These are phyloP conservation scores for Macrochelys suwanniensis DNA, from an alignment of 2,797 vertebrate species.

Conservation along the genomic window DNA sequence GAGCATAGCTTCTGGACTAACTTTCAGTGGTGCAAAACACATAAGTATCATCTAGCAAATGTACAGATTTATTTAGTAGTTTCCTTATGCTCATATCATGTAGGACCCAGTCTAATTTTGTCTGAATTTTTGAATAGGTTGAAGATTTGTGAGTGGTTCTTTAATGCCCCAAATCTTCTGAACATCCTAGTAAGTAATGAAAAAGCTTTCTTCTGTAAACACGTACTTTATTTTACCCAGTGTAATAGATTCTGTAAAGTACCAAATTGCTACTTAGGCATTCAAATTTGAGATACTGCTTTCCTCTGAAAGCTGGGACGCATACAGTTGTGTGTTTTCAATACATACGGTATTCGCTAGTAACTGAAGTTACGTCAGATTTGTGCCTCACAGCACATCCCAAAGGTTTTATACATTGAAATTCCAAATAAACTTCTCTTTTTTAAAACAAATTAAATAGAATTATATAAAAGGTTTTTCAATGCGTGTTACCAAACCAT, in stretches of 20 bases:
- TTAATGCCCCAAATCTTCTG: not conserved
- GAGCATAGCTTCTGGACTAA: not conserved
- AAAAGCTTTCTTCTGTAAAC: not conserved
- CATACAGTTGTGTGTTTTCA: not conserved
- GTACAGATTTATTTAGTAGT: not conserved
- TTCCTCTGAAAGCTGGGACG: not conserved
- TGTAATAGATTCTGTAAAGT: not conserved
- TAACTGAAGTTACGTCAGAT: not conserved
- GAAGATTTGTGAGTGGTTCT: not conserved
- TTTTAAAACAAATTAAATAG: not conserved
- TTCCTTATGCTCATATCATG: not conserved
- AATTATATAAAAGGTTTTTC: not conserved
- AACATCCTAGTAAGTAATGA: not conserved
- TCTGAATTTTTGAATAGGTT: not conserved
- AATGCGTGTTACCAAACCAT: not conserved
- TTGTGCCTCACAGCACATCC: not conserved
- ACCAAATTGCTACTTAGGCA: not conserved
- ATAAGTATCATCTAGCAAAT: slow-evolving; percentile 8
- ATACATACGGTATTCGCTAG: not conserved
- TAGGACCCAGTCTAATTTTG: not conserved
- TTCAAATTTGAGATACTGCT: not conserved
- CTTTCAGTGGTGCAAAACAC: not conserved
- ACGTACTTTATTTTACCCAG: not conserved
- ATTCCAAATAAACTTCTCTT: not conserved
- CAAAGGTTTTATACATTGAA: not conserved